Conservation (phyloP, 2,113 vertebrate species). For the Oostethus manadensis region DNA sequence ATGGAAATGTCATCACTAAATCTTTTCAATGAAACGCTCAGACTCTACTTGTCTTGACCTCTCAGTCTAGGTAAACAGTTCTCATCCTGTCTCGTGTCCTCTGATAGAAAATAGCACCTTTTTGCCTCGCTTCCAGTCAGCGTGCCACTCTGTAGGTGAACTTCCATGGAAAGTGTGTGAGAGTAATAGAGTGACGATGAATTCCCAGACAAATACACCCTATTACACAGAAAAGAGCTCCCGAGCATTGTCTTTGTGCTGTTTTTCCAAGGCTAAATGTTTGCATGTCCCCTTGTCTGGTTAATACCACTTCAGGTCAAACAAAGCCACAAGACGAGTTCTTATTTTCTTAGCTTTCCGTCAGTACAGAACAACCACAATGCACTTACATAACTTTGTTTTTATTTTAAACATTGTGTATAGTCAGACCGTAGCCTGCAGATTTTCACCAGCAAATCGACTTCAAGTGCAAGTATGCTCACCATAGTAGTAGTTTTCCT, state of each 20-base stretch:
- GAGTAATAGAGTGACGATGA: slow-evolving; percentile 4
- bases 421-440: too few species aligned
- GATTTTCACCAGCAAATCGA: not conserved
- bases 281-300: slow-evolving; percentile 35
- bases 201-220: slow-evolving; percentile 20
- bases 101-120: not conserved
- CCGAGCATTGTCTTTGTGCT: slow-evolving; percentile 19
- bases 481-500: not conserved
- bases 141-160: not conserved
- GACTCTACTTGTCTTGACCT: slow-evolving; percentile 3
- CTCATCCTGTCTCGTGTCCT: slow-evolving; percentile 1
- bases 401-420: not conserved
- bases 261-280: slow-evolving; percentile 15
- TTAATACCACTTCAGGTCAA: not conserved
- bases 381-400: not conserved
- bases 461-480: not conserved
- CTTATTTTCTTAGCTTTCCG: too few species aligned
- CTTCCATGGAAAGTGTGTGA: slow-evolving; percentile 4
- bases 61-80: slow-evolving; percentile 7
- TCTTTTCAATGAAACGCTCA: slow-evolving; percentile 3
- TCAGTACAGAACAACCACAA: slow-evolving; percentile 1
- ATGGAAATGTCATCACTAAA: slow-evolving; percentile 6
- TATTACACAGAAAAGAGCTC: slow-evolving; percentile 2
- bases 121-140: not conserved
- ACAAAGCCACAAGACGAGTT: slow-evolving; percentile 3